Evolutionary conservation across 1,140 invertebrate genomes (phyloP).

Genomic region (Rhagoletis pomonella): DNA sequence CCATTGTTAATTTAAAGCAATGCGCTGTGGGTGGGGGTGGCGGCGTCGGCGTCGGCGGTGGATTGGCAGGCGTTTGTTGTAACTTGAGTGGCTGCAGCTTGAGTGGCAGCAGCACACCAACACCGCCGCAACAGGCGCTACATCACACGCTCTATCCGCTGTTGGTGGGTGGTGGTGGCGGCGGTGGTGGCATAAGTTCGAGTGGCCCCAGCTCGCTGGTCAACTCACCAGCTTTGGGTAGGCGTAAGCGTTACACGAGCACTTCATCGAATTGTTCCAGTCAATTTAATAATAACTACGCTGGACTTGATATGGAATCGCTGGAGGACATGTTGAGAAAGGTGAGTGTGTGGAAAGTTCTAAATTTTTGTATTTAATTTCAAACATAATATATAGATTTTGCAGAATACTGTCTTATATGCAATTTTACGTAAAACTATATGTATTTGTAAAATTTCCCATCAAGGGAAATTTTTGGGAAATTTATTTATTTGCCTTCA

Average conservation of each 20-base stretch:
- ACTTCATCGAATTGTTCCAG: constrained; percentile 73
- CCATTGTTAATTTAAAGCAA: constrained; percentile 58
- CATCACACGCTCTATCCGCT: constrained; percentile 69
- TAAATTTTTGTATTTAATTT: too few relatives aligned
- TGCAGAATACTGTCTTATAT: neutral
- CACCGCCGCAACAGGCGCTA: constrained; percentile 59
- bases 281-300: constrained; percentile 80
- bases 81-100: constrained; percentile 46
- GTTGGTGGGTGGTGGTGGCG: constrained; percentile 61
- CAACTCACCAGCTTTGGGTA: constrained; percentile 69
- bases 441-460: neutral
- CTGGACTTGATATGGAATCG: constrained; percentile 85
- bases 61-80: neutral
- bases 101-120: constrained; percentile 61
- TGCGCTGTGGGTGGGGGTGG: constrained; percentile 27
- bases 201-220: constrained; percentile 71
- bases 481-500: neutral
- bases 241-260: constrained; percentile 72
- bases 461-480: neutral
- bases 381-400: too few relatives aligned
- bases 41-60: neutral
- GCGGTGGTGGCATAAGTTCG: constrained; percentile 62
- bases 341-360: constrained; percentile 75
- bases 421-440: neutral
- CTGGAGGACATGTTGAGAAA: constrained; percentile 88